Evolutionary conservation across 2,113 vertebrate genomes (phyloP).

Genomic region (Tor tambroides): DNA sequence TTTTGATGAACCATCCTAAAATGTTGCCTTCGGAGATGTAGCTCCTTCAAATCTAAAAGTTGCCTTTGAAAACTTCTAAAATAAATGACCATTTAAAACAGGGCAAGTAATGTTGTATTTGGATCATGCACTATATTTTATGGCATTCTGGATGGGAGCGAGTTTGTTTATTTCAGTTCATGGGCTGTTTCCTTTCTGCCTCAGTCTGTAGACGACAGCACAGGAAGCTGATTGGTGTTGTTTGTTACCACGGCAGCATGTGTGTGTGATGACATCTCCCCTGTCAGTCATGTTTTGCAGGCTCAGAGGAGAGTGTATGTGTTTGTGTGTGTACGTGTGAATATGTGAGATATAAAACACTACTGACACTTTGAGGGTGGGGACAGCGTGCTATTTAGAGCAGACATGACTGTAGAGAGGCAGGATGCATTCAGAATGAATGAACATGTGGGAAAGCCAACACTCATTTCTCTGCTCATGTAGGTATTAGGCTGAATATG

Average conservation of each 20-base stretch:
- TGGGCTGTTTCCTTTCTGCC: not conserved
- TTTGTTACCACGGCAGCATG: constrained; percentile 46
- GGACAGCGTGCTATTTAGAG: constrained; percentile 71
- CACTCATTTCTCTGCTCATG: not conserved
- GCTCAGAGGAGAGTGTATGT: constrained; percentile 62
- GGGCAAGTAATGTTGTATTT: not conserved
- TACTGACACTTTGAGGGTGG: constrained; percentile 68
- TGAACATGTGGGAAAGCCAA: constrained; percentile 13
- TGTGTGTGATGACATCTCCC: constrained; percentile 54
- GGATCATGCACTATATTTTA: not conserved
- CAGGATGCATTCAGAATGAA: constrained; percentile 66
- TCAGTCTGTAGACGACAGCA: constrained; percentile 25
- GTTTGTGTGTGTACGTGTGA: constrained; percentile 31
- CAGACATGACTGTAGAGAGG: constrained; percentile 66
- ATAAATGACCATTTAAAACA: not conserved
- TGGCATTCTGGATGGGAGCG: not conserved
- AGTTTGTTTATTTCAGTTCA: constrained; percentile 9
- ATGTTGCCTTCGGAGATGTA: not conserved
- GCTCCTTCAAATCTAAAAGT: not conserved
- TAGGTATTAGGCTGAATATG: not conserved
- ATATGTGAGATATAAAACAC: constrained; percentile 69
- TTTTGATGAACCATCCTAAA: not conserved
- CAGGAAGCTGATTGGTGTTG: constrained; percentile 48
- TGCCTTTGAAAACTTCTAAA: not conserved
- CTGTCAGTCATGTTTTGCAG: constrained; percentile 67